Percentiles rank a stretch among this genome's conserved stretches.
These are phyloP conservation scores for Smittia aterrima DNA, from an alignment of 2,888 invertebrate species.

Conservation along the genomic window DNA sequence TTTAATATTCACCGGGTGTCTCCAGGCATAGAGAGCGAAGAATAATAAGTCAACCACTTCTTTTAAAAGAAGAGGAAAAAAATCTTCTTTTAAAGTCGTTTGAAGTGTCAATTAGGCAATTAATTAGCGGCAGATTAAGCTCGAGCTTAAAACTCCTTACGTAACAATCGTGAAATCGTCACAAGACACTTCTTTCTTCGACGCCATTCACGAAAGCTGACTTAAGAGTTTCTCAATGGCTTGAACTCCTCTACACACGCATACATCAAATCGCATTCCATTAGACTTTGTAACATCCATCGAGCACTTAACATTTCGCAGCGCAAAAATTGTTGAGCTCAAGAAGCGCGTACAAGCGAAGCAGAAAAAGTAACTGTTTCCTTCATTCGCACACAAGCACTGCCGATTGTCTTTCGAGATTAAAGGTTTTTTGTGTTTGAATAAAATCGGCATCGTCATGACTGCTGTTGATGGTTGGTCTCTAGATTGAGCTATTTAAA, in stretches of 20 bases:
- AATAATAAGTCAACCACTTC: not conserved
- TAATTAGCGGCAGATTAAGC: conserved; percentile 2
- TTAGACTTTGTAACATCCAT: conserved; percentile 14
- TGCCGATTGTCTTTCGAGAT: conserved; percentile 3
- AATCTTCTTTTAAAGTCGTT: not conserved
- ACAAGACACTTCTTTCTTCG: not conserved
- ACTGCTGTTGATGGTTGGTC: not conserved
- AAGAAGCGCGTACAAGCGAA: not conserved
- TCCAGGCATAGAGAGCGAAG: not conserved
- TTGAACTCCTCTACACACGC: too few relatives aligned
- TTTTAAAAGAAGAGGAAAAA: not conserved
- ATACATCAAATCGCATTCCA: not conserved
- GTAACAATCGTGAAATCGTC: not conserved
- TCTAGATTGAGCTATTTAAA: conserved; percentile 1
- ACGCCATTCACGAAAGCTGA: not conserved
- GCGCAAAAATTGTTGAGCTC: conserved; percentile 17
- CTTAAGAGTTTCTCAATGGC: not conserved
- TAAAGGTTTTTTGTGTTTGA: conserved; percentile 10
- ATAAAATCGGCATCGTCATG: not conserved
- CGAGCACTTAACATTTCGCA: conserved; percentile 6
- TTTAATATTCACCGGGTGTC: conserved; percentile 29
- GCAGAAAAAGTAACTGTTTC: conserved; percentile 19
- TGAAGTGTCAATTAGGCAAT: conserved; percentile 8
- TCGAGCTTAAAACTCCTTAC: not conserved
- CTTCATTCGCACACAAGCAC: not conserved